Conservation (phyloP, 2,888 invertebrate genomes). For the Archips crataeganus region DNA sequence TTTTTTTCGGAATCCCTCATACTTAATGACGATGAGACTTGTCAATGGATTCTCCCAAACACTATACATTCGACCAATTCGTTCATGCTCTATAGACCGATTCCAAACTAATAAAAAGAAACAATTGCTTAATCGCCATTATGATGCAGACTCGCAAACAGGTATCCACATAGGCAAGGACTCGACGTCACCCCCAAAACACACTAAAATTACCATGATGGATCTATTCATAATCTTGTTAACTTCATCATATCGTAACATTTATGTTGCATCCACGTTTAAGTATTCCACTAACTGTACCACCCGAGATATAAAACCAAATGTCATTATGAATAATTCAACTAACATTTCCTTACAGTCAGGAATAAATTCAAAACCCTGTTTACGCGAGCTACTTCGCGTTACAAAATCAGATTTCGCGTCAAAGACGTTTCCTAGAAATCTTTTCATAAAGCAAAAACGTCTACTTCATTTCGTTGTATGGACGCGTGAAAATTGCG, state of each 20-base stretch:
- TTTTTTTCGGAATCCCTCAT: too few species aligned
- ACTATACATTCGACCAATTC: too few species aligned
- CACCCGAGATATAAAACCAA: background rate
- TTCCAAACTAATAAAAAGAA: too few species aligned
- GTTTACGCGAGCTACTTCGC: constrained; percentile 9
- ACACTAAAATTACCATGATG: too few species aligned
- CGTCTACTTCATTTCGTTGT: constrained; percentile 29
- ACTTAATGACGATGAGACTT: too few species aligned
- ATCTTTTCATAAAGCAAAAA: constrained; percentile 36
- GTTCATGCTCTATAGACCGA: too few species aligned
- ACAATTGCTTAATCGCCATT: too few species aligned
- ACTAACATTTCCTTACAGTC: background rate
- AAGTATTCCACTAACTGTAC: background rate
- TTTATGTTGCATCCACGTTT: background rate
- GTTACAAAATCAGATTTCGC: constrained; percentile 25
- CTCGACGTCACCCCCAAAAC: too few species aligned
- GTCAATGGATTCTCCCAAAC: too few species aligned
- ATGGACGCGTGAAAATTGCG: constrained; percentile 35
- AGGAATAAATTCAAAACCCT: constrained; percentile 29
- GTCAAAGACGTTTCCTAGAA: constrained; percentile 18
- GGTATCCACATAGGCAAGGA: too few species aligned
- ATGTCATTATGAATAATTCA: constrained; percentile 13
- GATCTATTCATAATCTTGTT: background rate
- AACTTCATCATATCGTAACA: background rate
- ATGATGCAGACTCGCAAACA: too few species aligned